These are phyloP conservation scores for Selene dorsalis DNA, from an alignment of 2,797 vertebrate genomes.

Conservation along the genomic window DNA sequence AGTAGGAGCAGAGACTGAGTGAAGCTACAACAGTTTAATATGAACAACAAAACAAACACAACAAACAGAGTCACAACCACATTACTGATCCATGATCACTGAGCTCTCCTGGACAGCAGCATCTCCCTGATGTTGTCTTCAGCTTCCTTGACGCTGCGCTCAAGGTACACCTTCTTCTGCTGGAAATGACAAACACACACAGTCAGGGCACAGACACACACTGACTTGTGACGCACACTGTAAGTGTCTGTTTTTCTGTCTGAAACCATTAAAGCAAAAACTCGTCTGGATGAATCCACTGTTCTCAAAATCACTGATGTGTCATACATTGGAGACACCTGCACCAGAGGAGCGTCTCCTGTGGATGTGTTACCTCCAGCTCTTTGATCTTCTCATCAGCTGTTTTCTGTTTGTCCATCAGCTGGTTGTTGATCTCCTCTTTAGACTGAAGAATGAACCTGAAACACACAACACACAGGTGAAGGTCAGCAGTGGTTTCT, in stretches of 20 bases:
- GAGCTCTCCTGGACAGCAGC: constrained; percentile 92
- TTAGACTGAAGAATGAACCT: constrained; percentile 97
- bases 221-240: neutral
- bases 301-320: too few relatives aligned
- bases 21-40: constrained; percentile 39
- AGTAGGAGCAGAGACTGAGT: neutral
- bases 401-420: constrained; percentile 92
- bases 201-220: neutral
- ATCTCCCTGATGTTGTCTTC: constrained; percentile 98
- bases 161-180: constrained; percentile 96
- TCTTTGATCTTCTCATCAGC: constrained; percentile 97
- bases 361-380: constrained; percentile 86
- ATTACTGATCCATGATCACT: constrained; percentile 76
- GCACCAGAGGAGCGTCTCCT: neutral
- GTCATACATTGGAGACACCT: neutral
- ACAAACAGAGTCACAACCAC: neutral
- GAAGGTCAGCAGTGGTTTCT: too few relatives aligned
- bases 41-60: neutral
- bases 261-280: neutral
- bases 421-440: constrained; percentile 90
- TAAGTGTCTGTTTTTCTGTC: neutral
- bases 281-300: too few relatives aligned
- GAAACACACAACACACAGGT: constrained; percentile 17
- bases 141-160: constrained; percentile 95
- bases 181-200: constrained; percentile 70